Base-by-base conservation (phyloP, 2,888 invertebrate species). In the Diadromus collaris region DNA sequence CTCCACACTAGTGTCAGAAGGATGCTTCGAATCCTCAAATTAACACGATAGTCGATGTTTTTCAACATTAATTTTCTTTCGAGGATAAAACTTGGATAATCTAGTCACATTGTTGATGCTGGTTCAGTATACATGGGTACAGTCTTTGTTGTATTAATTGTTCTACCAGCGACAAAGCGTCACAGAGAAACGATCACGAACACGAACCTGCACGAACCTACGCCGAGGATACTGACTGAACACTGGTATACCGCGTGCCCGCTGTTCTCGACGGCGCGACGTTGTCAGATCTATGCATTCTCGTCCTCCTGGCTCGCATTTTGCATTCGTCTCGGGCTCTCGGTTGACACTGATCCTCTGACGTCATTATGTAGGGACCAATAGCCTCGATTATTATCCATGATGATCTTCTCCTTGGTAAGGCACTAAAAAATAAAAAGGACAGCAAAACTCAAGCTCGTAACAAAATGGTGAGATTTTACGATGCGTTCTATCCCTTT, bases 401-500 rank as follows among this genome's bases (percentile, higher is more conserved):
- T 71, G 61, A 64, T 63, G 34, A 63, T 48, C 21, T 9, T 48
- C 54, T 67, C 58, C 64, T 56, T 48, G 38, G 27, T 32, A 34
- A 67, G 7, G 44, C 76, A 69, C 67, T 32, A 76, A 60, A 67
- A 67, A 44, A 41, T 70, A 64, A 6, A 6, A 51, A 13, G 24
- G n/a, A 13, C 63, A 34, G 16, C 6, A 6, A 4, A 16, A 41
- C n/a, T n/a, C n/a, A n/a, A n/a, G n/a, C 38, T 16, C 24, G 9
- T 10, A 19, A 7, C 21, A 21, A 24, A 51, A 21, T 21, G 21
- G 24, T 51, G 24, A 19, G 9, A 79, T 73, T 72, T 85, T 88
- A 88, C 88, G 88, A 87, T 86, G 87, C 48, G 9, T 21, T 24
- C 6, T 29, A 29, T 16, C 21, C 27, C 54, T 38, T 56, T 56